Percentiles rank a stretch among this genome's conserved stretches.
Evolutionary conservation across 2,888 invertebrate species (phyloP).

Genomic region (Parascotia fuliginaria): DNA sequence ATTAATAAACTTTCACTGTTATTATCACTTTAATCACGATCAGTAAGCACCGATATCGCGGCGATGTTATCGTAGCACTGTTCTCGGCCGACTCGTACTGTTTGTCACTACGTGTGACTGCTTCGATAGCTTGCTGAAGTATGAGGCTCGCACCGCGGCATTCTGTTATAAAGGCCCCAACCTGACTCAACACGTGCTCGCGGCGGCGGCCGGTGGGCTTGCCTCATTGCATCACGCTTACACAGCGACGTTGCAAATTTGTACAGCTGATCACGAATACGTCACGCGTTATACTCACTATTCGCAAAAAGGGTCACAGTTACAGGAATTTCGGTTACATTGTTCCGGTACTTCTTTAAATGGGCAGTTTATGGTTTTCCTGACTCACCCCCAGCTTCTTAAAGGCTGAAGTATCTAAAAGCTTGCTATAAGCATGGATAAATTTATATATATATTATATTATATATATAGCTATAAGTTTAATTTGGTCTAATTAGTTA

Average conservation of each 20-base stretch:
- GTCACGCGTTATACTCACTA: not conserved
- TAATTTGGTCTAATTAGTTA: no score
- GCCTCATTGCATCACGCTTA: constrained; percentile 52
- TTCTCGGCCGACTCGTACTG: constrained; percentile 42
- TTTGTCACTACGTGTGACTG: constrained; percentile 59
- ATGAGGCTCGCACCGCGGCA: constrained; percentile 59
- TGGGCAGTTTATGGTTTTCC: no score
- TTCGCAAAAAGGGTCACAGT: not conserved
- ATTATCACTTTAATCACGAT: constrained; percentile 48
- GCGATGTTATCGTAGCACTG: constrained; percentile 36
- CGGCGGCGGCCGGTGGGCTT: constrained; percentile 47
- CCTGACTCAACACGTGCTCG: constrained; percentile 61
- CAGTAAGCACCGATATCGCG: constrained; percentile 45
- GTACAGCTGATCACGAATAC: constrained; percentile 52
- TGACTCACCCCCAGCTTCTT: no score
- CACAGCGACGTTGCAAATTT: constrained; percentile 41
- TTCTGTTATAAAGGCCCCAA: constrained; percentile 69
- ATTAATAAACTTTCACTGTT: constrained; percentile 41
- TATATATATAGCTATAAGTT: no score
- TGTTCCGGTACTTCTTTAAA: not conserved
- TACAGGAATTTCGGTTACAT: not conserved
- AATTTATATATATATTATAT: no score
- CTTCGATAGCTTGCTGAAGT: constrained; percentile 65
- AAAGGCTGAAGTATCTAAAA: no score
- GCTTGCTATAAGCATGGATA: no score